phyloP scores from a whole-genome alignment of 1,140 invertebrate genomes.

The Trachelipus rathkii region DNA sequence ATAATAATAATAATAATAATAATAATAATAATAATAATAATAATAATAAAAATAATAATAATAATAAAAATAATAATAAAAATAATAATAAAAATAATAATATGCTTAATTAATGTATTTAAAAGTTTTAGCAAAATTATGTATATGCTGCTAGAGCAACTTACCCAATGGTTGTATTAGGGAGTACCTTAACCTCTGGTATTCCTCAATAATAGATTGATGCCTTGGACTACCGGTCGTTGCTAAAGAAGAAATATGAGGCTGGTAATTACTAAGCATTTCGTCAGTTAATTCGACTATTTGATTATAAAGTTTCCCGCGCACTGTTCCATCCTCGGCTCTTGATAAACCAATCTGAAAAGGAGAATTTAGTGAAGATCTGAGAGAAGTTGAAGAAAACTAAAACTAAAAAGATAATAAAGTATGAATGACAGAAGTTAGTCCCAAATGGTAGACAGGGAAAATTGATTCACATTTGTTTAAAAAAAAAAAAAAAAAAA shows the following conservation, averaged over 20 bases:
- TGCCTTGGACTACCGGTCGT: constrained; percentile 50
- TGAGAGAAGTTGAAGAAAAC: neutral
- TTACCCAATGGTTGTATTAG: constrained; percentile 39
- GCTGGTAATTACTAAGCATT: constrained; percentile 67
- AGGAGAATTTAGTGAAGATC: neutral
- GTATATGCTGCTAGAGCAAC: neutral
- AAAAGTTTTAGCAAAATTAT: too few relatives aligned
- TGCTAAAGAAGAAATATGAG: constrained; percentile 33
- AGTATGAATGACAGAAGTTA: constrained; percentile 30
- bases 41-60: too few relatives aligned
- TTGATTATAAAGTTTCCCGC: constrained; percentile 61
- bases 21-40: too few relatives aligned
- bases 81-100: too few relatives aligned
- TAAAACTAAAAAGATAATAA: neutral
- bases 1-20: too few relatives aligned
- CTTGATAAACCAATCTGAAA: constrained; percentile 47
- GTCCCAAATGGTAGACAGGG: constrained; percentile 47
- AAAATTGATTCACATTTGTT: too few relatives aligned
- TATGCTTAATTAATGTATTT: too few relatives aligned
- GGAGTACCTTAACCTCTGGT: constrained; percentile 28
- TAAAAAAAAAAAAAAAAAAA: too few relatives aligned
- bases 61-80: too few relatives aligned
- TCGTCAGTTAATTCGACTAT: constrained; percentile 68
- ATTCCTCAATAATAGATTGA: constrained; percentile 22
- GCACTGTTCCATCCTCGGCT: constrained; percentile 50